Evolutionary conservation across 2,113 vertebrate genomes (phyloP).

Genomic region (Opisthocomus hoazin): DNA sequence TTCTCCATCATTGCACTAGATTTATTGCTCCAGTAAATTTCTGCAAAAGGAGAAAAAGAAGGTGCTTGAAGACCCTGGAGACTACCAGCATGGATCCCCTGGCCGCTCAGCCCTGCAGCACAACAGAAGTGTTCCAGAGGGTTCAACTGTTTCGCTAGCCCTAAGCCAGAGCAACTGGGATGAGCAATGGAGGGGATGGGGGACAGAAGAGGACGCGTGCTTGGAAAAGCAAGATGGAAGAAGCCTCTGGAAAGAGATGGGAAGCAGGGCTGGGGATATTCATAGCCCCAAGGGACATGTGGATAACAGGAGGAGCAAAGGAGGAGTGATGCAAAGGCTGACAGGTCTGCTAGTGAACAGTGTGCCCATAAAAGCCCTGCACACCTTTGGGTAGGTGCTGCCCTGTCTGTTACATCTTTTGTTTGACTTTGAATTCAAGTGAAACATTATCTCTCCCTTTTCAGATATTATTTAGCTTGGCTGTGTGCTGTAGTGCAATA

Average conservation of each 20-base stretch:
- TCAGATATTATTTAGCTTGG: background rate
- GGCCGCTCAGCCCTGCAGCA: background rate
- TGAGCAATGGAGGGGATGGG: background rate
- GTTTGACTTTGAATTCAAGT: background rate
- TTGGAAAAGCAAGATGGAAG: background rate
- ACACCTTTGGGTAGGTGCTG: background rate
- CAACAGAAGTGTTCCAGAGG: constrained; percentile 58
- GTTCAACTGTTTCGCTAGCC: constrained; percentile 36
- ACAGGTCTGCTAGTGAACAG: background rate
- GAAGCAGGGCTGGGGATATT: background rate
- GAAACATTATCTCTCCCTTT: background rate
- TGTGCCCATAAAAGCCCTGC: background rate
- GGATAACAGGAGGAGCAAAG: background rate
- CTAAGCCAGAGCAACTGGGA: constrained; percentile 22
- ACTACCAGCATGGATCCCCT: constrained; percentile 45
- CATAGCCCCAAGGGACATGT: background rate
- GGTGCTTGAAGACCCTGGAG: background rate
- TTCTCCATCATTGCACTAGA: constrained; percentile 60
- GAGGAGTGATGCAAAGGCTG: background rate
- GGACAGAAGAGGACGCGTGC: background rate
- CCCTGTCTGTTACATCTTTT: background rate
- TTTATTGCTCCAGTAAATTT: constrained; percentile 71
- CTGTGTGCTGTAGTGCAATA: background rate
- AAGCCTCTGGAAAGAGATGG: background rate
- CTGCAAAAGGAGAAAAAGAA: constrained; percentile 38